Evolutionary conservation across 2,888 invertebrate species (phyloP).

Genomic region (Abscondita cerata): DNA sequence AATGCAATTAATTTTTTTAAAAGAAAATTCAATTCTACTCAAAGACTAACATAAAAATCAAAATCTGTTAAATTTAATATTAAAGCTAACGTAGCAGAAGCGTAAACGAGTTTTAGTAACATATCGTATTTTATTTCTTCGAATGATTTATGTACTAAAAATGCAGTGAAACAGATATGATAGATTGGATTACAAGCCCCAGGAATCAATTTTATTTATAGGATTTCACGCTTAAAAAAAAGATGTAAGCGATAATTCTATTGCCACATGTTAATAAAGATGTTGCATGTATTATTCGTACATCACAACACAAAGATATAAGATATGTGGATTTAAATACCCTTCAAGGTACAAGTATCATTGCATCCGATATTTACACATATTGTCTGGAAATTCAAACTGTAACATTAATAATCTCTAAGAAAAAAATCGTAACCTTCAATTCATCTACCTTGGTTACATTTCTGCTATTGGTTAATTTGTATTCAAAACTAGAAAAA

Average conservation of each 20-base stretch:
- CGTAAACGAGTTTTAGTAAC: too few species aligned
- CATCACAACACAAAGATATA: too few species aligned
- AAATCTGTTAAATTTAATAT: background rate
- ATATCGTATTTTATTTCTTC: conserved; percentile 2
- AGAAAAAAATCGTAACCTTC: conserved; percentile 6
- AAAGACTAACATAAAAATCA: too few species aligned
- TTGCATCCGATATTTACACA: background rate
- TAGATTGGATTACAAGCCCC: conserved; percentile 7
- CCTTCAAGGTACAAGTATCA: conserved; percentile 4
- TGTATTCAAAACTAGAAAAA: background rate
- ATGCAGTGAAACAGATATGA: conserved; percentile 5
- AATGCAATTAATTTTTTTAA: too few species aligned
- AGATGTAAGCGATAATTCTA: too few species aligned
- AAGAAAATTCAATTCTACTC: too few species aligned
- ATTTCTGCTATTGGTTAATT: background rate
- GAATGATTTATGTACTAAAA: conserved; percentile 20
- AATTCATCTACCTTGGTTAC: background rate
- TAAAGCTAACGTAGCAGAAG: too few species aligned
- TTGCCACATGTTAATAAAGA: too few species aligned
- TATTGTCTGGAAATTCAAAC: conserved; percentile 5
- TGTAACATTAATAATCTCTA: background rate
- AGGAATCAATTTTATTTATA: conserved; percentile 7
- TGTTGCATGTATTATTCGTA: too few species aligned
- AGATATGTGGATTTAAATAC: too few species aligned
- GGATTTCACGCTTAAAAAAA: background rate